Base-by-base conservation (phyloP, 2,888 invertebrate genomes). In the Drosophila cracens region DNA sequence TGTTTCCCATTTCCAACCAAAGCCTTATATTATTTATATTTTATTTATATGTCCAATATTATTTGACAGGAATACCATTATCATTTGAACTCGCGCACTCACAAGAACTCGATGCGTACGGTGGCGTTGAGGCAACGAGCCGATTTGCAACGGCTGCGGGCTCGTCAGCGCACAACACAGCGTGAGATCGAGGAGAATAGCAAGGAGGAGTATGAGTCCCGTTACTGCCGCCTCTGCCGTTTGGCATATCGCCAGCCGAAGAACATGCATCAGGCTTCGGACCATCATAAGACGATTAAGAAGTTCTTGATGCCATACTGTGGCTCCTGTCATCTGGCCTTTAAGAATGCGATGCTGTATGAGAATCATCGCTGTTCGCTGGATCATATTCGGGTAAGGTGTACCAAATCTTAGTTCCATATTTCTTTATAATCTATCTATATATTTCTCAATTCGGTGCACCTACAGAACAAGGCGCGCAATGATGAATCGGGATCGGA, bases 241-340 rank as follows among this genome's bases (percentile, higher is more conserved):
- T 94, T 96, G 86, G 96, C 96, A 92, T 96, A 96, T 93, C 95
- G 96, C 80, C 96, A 96, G 86, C 94, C 96, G 57, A 96, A 96
- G 90, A 95, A 95, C 71, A 95, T 96, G 70, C 97, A 97, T 94
- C 96, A 96, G 90, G 94, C 95, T 65, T 96, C 97, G 33, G 96
- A 96, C 83, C 95, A 96, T 38, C 97, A 97, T 91, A 95, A 96
- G 93, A 96, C 96, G 89, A 97, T 97, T 95, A 97, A 96, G 93
- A 96, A 96, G 90, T 97, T 97, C 93, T 94, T 97, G 74, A 96
- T 96, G 95, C 97, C 97, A 2, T 96, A 95, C 92, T 97, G 97
- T 90, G 95, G 96, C 86, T 94, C 96, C 56, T 97, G 97, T 92
- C 95, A 96, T 70, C 93, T 96, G 83, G 95, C 96, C 46, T 97